Evolutionary conservation across 2,113 vertebrate species (phyloP), one percentile per base, ranked within the genome.

Genomic region (Cephalopholis sonnerati): DNA sequence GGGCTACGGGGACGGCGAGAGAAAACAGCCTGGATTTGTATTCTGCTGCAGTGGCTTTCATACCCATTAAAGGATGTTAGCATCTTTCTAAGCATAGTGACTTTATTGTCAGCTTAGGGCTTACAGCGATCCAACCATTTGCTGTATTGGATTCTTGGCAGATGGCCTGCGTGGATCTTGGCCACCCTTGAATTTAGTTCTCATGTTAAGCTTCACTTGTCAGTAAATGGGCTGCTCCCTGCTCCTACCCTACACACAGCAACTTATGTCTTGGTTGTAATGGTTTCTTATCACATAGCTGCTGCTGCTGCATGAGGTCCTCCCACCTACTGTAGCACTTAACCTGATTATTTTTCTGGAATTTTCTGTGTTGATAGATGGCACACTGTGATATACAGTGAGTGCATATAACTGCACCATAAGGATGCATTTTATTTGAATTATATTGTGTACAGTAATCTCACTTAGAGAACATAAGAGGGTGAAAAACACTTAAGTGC

Each of bases 61-160:
- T 83, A 79, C 81, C 29, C 75, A 89, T 92, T 92, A 92, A 86
- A 78, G 79, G 80, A 89, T 91, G 85, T 89, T 89, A 68, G 81
- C 82, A 84, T 91, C 87, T 87, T 92, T 91, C 83, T 87, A 78
- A 82, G 85, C 51, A 46, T 29, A 72, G 81, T 69, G 84, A 87
- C 89, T 91, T 89, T 84, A 88, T 89, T 85, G 75, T 91, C 87
- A 69, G 84, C 74, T 80, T 62, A 75, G 55, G 81, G 74, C 89
- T 91, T 86, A 81, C 85, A 83, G 71, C 24, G 62, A 83, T 87
- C 82, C 76, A 77, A 62, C 87, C 84, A 76, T 88, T 92, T 89
- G 80, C 86, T 81, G 70, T 80, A 89, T 87, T 91, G 87, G 83
- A 85, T 88, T 91, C 77, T 91, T 93, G 93, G 92, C 93, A 92